Evolutionary conservation across 1,140 invertebrate species (phyloP), one percentile per base, ranked within the genome.

Genomic region (Euglossa dilemma): DNA sequence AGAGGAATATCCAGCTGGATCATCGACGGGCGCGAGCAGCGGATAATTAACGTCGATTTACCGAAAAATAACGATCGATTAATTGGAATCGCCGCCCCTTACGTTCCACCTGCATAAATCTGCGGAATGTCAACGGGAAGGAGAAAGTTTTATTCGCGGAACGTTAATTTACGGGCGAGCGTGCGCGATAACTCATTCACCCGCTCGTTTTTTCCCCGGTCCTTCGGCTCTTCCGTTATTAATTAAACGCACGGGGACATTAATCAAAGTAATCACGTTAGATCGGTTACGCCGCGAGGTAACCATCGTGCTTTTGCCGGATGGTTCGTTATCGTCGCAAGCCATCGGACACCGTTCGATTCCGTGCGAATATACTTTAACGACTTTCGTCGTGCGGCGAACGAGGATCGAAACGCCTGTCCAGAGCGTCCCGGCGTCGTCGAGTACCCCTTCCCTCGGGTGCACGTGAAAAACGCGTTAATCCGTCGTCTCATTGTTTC

Each of bases 141-240:
- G 54, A 82, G 80, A 82, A 76, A 82, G 80, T 76, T 82, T 79
- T 69, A 69, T 61, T 83, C 81, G 57, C n/a, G 64, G 50, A 28
- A 70, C 47, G 57, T 1, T 54, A 79, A 83, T 79, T 82, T 69
- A 76, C n/a, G 54, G 45, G 25, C 73, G 63, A 64, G 36, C 43
- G 56, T 72, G 63, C 45, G 7, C 73, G 43, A 52, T 82, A 67
- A 76, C 59, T 82, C 63, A 52, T 43, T 47, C 59, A 23, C 52
- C 25, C 28, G 50, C 11, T 2, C n/a, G 23, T 45, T n/a, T 28
- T 57, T 78, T 69, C 45, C 6, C 43, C 23, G 6, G 50, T 25
- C 63, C 8, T 12, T 36, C 45, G 25, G 12, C 28, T 80, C 75
- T 28, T 82, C 54, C 73, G 45, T 76, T 82, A 76, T 82, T 75